Conservation (phyloP, 1,140 invertebrate species). For the Drosophila tsacasi region DNA sequence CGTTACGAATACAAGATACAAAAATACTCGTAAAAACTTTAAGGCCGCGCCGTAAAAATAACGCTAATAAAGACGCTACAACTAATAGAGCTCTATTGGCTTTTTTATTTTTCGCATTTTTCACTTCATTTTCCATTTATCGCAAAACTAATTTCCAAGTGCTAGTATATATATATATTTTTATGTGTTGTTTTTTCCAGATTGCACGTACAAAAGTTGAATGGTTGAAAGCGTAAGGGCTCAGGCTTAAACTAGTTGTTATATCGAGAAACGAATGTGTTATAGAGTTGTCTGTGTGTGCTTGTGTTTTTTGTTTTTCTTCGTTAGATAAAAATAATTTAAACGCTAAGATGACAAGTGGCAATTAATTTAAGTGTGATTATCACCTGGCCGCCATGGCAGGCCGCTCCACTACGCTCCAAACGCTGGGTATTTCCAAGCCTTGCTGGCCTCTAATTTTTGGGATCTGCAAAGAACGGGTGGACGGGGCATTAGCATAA, state of each 20-base stretch:
- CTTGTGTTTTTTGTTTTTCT: conserved; percentile 32
- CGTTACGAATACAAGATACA: conserved; percentile 43
- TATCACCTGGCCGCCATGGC: conserved; percentile 75
- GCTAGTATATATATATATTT: conserved; percentile 14
- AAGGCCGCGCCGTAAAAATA: conserved; percentile 56
- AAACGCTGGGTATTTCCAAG: conserved; percentile 68
- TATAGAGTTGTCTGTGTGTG: conserved; percentile 29
- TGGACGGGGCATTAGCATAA: conserved; percentile 42
- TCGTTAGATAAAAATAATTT: conserved; percentile 81
- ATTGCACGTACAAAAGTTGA: conserved; percentile 62
- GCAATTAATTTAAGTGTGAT: conserved; percentile 84
- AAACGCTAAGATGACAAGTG: conserved; percentile 82
- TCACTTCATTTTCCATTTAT: conserved; percentile 44
- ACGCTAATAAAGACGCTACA: conserved; percentile 50
- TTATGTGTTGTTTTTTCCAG: conserved; percentile 44
- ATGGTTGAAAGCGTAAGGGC: conserved; percentile 33
- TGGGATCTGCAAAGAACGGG: conserved; percentile 65
- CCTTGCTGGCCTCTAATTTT: conserved; percentile 74
- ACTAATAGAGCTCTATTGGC: conserved; percentile 77
- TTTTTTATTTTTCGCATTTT: conserved; percentile 22
- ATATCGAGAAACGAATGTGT: conserved; percentile 32
- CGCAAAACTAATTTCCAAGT: conserved; percentile 70
- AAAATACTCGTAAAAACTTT: conserved; percentile 51
- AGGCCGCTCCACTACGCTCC: conserved; percentile 32
- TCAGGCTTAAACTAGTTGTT: conserved; percentile 49